Evolutionary conservation across 1,140 invertebrate genomes (phyloP), one percentile per base, ranked within the genome.

Genomic region (Zaprionus nigranus): DNA sequence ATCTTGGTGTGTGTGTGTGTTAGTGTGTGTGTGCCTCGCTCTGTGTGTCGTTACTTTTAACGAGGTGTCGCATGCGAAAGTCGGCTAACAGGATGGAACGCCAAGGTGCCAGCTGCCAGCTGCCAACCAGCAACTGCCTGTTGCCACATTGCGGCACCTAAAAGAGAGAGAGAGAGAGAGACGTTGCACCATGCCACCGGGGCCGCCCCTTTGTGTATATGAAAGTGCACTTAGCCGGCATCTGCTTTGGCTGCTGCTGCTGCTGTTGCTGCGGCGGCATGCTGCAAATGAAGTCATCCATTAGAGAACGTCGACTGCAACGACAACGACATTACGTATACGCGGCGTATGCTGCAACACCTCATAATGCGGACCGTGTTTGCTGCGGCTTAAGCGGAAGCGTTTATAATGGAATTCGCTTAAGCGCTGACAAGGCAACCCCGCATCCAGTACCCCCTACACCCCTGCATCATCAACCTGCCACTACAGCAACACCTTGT

Each of bases 271-370:
- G 34, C 60, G 78, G 78, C 67, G 74, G 81, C 81, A 86, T 86
- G 80, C 84, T 88, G 78, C 85, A 88, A 88, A 88, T 88, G 85
- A 88, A 88, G 85, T 90, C 85, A 88, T 90, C 85, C 85, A 88
- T 88, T 88, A 90, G 85, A 82, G 61, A 51, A 69, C 70, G 69
- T 24, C 54, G 53, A 43, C 51, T 30, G 28, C 28, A 28, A 28
- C 26, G 26, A 28, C 26, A 7, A 30, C 28, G 38, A 56, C 56
- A 57, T 86, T 86, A 86, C 75, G 82, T 85, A 85, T 85, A 85
- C 75, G 81, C 78, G 75, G 62, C 74, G 70, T 84, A 5, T 36
- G 65, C 9, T 26, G 58, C 38, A 40, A 12, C 28, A 20, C 24
- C 46, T 82, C 77, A 83, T 88, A 88, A 84, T 88, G 85, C 68